Percentiles rank a stretch among this genome's conserved stretches.
Conservation (phyloP, 2,113 vertebrate genomes). For the Centropus unirufus region DNA sequence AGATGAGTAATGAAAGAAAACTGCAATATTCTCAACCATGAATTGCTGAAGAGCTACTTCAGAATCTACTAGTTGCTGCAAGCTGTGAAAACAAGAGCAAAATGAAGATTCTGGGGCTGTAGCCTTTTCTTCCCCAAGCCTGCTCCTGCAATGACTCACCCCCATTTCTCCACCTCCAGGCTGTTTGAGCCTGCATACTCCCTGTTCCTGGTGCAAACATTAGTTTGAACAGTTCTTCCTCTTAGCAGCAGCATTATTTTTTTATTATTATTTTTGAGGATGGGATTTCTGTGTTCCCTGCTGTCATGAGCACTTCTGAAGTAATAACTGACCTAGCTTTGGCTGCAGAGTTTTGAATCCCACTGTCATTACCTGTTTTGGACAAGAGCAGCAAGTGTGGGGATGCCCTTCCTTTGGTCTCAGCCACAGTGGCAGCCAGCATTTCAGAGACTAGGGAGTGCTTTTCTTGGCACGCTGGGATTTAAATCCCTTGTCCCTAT, state of each 20-base stretch:
- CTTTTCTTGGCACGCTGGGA: neutral
- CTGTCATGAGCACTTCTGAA: neutral
- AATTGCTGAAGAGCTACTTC: slow-evolving; percentile 35
- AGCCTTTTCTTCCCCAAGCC: neutral
- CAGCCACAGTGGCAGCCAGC: neutral
- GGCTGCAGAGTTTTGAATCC: neutral
- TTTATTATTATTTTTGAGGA: neutral
- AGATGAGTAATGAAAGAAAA: slow-evolving; percentile 17
- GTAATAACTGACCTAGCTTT: neutral
- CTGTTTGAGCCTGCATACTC: neutral
- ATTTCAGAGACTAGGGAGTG: neutral
- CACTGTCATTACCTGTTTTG: neutral
- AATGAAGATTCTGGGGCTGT: neutral
- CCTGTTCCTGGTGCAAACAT: neutral
- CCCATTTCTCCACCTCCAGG: neutral
- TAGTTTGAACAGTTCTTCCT: neutral
- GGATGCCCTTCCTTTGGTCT: neutral
- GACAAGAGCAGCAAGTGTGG: neutral
- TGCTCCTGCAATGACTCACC: neutral
- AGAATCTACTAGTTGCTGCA: neutral
- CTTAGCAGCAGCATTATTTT: neutral
- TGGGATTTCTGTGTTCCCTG: neutral
- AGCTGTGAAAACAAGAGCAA: slow-evolving; percentile 28
- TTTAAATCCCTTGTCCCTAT: neutral
- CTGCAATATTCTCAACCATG: neutral